Conservation (phyloP, 1,140 invertebrate genomes). For the Aphelenchoides avenae region DNA sequence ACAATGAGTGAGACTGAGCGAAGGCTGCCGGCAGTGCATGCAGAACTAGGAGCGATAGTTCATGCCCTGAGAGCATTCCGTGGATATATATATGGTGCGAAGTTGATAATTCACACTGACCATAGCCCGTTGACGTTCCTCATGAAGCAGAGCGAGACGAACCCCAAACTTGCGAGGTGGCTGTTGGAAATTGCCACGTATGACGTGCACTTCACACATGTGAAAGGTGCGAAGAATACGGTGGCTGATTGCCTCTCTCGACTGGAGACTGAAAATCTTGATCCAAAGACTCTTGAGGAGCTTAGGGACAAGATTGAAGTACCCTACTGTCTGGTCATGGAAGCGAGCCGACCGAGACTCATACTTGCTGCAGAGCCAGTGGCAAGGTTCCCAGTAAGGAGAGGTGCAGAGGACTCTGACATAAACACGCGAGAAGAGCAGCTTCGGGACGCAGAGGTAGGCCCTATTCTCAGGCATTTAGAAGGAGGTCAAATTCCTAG, state of each 20-base stretch:
- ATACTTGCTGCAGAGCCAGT: constrained; percentile 8
- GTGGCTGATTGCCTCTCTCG: constrained; percentile 11
- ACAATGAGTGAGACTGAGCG: constrained; percentile 9
- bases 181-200: constrained; percentile 12
- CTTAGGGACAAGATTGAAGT: constrained; percentile 10
- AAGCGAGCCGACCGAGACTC: not conserved
- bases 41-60: constrained; percentile 17
- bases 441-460: no score
- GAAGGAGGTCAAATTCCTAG: no score
- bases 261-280: not conserved
- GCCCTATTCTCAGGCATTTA: no score
- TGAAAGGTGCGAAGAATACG: constrained; percentile 3
- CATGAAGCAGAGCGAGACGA: constrained; percentile 4
- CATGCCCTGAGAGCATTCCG: constrained; percentile 13
- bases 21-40: constrained; percentile 6
- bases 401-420: not conserved
- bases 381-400: not conserved
- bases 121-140: constrained; percentile 19
- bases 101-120: constrained; percentile 23
- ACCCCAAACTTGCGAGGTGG: constrained; percentile 19
- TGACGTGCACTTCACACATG: constrained; percentile 9
- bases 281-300: not conserved
- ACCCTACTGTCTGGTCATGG: constrained; percentile 7
- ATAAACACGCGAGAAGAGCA: constrained; percentile 5
- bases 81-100: constrained; percentile 15